Evolutionary conservation across 2,113 vertebrate genomes (phyloP).

Genomic region (Albula goreensis): DNA sequence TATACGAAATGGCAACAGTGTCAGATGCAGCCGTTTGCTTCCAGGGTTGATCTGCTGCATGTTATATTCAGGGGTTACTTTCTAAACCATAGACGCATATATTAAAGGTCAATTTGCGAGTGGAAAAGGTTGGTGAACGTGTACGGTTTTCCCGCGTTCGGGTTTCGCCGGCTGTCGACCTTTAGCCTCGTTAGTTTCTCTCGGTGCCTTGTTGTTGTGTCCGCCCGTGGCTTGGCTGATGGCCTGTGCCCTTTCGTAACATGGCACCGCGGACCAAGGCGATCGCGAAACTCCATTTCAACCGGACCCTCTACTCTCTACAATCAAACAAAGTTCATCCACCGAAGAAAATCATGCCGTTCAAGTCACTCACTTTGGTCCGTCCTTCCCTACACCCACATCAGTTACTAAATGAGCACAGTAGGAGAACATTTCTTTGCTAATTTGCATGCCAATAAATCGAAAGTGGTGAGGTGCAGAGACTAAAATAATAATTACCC

Average conservation of each 20-base stretch:
- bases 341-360: not conserved
- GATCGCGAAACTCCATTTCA: not conserved
- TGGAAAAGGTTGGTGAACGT: not conserved
- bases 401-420: not conserved
- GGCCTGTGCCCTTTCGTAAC: not conserved
- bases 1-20: not conserved
- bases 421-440: not conserved
- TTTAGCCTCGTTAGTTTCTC: not conserved
- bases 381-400: not conserved
- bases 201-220: not conserved
- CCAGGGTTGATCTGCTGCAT: not conserved
- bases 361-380: not conserved
- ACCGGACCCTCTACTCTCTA: not conserved
- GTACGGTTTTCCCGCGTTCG: not conserved
- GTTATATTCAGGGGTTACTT: not conserved
- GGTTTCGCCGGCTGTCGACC: not conserved
- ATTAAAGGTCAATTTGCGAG: not conserved
- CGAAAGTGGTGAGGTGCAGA: not conserved
- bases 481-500: not conserved
- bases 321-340: not conserved
- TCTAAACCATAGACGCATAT: not conserved
- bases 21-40: not conserved
- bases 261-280: not conserved
- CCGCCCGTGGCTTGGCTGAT: not conserved
- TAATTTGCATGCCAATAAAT: not conserved